phyloP scores from a whole-genome alignment of 2,113 vertebrate species.

The Micromys minutus region DNA sequence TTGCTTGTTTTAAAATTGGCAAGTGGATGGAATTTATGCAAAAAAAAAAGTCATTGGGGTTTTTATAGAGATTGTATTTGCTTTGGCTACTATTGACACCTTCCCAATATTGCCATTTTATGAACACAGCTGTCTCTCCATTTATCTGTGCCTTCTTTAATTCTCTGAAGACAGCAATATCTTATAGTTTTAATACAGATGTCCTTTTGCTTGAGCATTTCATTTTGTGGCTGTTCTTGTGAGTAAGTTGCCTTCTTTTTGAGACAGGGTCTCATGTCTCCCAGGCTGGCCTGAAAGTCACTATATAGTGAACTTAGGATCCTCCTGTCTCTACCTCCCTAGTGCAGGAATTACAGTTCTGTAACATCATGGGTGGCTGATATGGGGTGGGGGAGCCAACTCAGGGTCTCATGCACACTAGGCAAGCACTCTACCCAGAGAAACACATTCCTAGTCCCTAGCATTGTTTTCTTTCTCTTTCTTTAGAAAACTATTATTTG shows the following conservation, averaged over 20 bases:
- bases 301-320: not conserved
- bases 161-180: not conserved
- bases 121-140: not conserved
- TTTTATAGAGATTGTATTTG: slow-evolving; percentile 6
- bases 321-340: not conserved
- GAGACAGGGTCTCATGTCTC: not conserved
- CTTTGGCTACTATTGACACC: not conserved
- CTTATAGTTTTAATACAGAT: not conserved
- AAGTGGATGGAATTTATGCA: not conserved
- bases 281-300: not conserved
- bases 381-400: not conserved
- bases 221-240: slow-evolving; percentile 24
- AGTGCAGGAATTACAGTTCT: not conserved
- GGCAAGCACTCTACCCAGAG: not conserved
- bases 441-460: not conserved
- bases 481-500: not conserved
- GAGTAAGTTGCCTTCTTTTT: slow-evolving; percentile 43
- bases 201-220: slow-evolving; percentile 15
- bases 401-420: not conserved
- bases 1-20: not conserved
- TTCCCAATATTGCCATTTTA: not conserved
- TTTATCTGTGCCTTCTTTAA: slow-evolving; percentile 29
- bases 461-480: not conserved
- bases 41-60: not conserved
- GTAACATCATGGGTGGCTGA: not conserved